These are phyloP conservation scores for Acyrthosiphon pisum DNA, from an alignment of 1,140 invertebrate species.

Conservation along the genomic window DNA sequence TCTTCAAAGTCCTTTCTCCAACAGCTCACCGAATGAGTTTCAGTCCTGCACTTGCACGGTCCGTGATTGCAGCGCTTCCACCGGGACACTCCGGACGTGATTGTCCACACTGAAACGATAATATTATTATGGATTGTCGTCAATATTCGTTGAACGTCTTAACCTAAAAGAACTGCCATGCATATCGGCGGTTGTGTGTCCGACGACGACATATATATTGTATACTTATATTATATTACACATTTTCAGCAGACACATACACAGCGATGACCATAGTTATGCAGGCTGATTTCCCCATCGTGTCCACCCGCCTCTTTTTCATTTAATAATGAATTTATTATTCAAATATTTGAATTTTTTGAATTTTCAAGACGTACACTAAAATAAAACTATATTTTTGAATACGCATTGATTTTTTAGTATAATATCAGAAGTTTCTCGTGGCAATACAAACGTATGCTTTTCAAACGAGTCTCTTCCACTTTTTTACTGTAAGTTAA, in stretches of 20 bases:
- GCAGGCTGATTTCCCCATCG: no score
- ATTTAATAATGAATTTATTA: no score
- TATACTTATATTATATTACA: no score
- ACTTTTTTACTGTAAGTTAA: not conserved
- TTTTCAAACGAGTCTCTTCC: not conserved
- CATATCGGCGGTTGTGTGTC: no score
- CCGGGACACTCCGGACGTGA: slow-evolving; percentile 68
- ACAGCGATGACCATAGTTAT: no score
- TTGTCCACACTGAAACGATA: slow-evolving; percentile 71
- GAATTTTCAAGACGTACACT: not conserved
- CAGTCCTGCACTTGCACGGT: slow-evolving; percentile 72
- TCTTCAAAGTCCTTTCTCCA: slow-evolving; percentile 73
- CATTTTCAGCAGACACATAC: no score
- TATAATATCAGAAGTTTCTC: accelerated
- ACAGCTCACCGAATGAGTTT: slow-evolving; percentile 73
- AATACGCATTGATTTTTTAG: not conserved
- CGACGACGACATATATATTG: no score
- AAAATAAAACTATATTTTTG: not conserved
- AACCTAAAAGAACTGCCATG: not conserved
- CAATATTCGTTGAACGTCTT: not conserved
- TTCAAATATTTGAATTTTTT: not conserved
- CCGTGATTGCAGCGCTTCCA: slow-evolving; percentile 78
- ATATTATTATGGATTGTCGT: not conserved
- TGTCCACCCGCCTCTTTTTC: accelerated
- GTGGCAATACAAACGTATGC: not conserved